Base-by-base conservation (phyloP, 1,140 invertebrate species). In the Lasioglossum baleicum region DNA sequence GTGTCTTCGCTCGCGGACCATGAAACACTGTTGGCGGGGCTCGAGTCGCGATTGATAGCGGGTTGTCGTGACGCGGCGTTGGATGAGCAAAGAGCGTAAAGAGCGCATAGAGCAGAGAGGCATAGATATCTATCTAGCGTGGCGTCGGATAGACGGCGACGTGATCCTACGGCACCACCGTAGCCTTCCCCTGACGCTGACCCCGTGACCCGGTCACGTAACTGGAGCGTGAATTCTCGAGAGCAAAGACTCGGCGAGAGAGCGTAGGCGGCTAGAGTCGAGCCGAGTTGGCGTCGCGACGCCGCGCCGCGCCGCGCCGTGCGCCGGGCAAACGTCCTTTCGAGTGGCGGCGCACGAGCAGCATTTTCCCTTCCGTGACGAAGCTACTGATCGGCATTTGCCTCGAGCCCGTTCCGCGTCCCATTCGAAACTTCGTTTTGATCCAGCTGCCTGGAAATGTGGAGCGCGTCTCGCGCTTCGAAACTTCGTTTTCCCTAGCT, bases 171-270 rank as follows among this genome's bases (percentile, higher is more conserved):
- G 11, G 44, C 42, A 26, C 51, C 73, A 53, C 42, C 73, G 60
- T 56, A 60, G 58, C 75, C 65, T 68, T 35, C 44, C 15, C 51
- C 70, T 73, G 56, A 70, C 66, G 71, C 60, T 81, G 70, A 81
- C 81, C 85, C 53, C 74, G 61, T 78, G 85, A 86, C 84, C 81
- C 51, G 85, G 77, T 86, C 81, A 75, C 81, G 66, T 86, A 86
- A 86, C 81, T 86, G 22, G 85, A 85, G 84, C 85, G 53, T 78
- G 74, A 86, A 69, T 83, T 83, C 81, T 80, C 76, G 44, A 40
- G 13, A 64, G 64, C 60, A 51, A 69, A 60, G 69, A 77, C 79
- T 72, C n/a, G 26, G 72, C 26, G 31, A n/a, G n/a, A 56, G 65
- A 10, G 61, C 51, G 70, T 74, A 79, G 51, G 42, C 68, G 58